Evolutionary conservation across 2,888 invertebrate genomes (phyloP), one percentile per base, ranked within the genome.

Genomic region (Sarcophaga variegata): DNA sequence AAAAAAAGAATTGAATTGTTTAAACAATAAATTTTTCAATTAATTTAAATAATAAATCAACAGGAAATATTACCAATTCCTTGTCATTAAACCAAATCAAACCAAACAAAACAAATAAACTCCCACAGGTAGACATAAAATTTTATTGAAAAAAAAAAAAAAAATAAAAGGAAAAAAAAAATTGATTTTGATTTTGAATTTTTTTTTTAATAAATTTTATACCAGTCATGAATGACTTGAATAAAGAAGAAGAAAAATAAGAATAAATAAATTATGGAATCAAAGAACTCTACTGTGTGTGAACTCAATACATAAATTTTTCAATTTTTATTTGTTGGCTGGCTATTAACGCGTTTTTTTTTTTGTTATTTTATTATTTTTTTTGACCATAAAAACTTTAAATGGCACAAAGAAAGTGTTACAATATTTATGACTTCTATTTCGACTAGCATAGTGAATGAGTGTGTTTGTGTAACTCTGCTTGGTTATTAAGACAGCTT

Each of bases 391-490:
- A 27, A 76, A 25, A 69, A 69, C 37, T 79, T 75, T 78, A 84
- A 87, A 76, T 84, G 63, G 81, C 84, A 84, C 87, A 88, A 88
- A 88, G 89, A 89, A 89, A 89, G 89, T 88, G 85, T 88, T 88
- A 86, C 85, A 82, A 77, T 83, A 22, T 62, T 78, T 70, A 49
- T 79, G 77, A 66, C 76, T 67, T 47, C 12, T 74, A 20, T 20
- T 62, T 62, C 14, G 2, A 59, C 59, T 4, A 59, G 12, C 12
- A 17, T 10, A 63, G 17, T 64, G 60, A 25, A 59, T 74, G 25
- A 75, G 69, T 54, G 49, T 81, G 47, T 22, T 14, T 76, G 63
- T 70, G 66, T 76, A 64, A 1, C 22, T 22, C 22, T 1, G 1
- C 4, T 4, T 54, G 11, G 11, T 12, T 12, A 4, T 54, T 4